Percentiles rank a stretch among this genome's conserved stretches.
phyloP scores from a whole-genome alignment of 23 tunicate species.

The Phallusia fumigata region DNA sequence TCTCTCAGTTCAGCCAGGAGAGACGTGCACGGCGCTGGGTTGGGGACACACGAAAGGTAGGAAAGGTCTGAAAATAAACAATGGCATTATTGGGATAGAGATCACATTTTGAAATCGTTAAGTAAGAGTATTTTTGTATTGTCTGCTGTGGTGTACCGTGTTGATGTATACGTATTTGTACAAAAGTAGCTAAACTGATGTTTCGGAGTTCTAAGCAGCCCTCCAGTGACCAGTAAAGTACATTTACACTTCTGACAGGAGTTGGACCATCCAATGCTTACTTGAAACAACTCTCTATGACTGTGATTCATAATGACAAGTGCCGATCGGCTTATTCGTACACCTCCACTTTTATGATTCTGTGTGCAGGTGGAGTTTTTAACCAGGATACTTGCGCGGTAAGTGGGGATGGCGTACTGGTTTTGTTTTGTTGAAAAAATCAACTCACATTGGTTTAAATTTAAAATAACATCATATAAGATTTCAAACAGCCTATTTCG shows the following conservation, averaged over 20 bases:
- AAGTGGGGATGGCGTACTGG: slow-evolving; percentile 1
- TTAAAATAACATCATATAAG: too few relatives aligned
- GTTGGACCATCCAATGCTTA: slow-evolving; percentile 6
- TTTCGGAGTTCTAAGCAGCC: neutral
- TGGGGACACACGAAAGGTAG: slow-evolving; percentile 21
- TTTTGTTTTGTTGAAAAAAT: too few relatives aligned
- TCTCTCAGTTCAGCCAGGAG: slow-evolving; percentile 26
- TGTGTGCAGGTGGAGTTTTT: slow-evolving; percentile 46
- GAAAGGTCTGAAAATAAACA: neutral
- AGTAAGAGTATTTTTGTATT: too few relatives aligned
- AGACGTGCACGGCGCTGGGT: slow-evolving; percentile 10
- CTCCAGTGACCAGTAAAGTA: neutral
- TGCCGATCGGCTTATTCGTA: slow-evolving; percentile 39
- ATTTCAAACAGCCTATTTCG: too few relatives aligned
- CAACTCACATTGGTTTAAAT: too few relatives aligned
- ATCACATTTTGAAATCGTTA: too few relatives aligned
- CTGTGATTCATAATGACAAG: slow-evolving; percentile 15
- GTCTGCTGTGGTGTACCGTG: too few relatives aligned
- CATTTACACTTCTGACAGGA: neutral
- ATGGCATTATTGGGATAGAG: neutral
- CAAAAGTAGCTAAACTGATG: neutral
- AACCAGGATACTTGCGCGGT: slow-evolving; percentile 47
- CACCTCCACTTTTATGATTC: slow-evolving; percentile 29
- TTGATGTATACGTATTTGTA: too few relatives aligned
- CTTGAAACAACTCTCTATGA: slow-evolving; percentile 28